A percentile compares a stretch with the other conserved stretches of the same genome.
Conservation (phyloP, 2,113 vertebrate species). For the Camelus bactrianus region DNA sequence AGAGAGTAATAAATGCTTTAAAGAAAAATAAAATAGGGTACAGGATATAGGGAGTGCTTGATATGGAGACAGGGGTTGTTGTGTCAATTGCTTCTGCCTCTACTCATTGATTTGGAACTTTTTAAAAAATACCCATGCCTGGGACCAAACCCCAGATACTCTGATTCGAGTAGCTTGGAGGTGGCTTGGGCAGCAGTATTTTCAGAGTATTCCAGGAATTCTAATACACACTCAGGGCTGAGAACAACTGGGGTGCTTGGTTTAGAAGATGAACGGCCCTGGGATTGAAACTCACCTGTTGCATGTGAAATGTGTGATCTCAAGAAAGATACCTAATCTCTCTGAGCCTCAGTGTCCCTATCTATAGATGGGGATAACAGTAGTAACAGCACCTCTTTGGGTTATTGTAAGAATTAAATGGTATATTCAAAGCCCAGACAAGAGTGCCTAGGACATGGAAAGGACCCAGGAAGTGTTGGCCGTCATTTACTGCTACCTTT, state of each 20-base stretch:
- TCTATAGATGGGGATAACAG: background rate
- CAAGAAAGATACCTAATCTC: slow-evolving; percentile 9
- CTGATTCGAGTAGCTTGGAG: background rate
- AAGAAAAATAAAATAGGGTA: slow-evolving; percentile 12
- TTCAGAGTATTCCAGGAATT: background rate
- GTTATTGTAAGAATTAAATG: background rate
- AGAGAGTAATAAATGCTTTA: background rate
- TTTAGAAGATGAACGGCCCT: background rate
- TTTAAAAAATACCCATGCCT: background rate
- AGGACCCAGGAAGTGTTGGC: background rate
- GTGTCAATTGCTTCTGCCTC: background rate
- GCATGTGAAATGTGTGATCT: background rate
- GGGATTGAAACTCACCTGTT: background rate
- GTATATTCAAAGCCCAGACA: background rate
- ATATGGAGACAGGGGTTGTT: background rate
- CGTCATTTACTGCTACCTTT: background rate
- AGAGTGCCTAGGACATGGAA: background rate
- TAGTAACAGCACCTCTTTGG: background rate
- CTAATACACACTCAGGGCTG: background rate
- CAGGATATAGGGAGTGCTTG: background rate
- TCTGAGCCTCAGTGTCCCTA: background rate
- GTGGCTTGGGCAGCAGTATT: background rate
- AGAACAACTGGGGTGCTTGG: background rate
- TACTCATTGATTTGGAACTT: background rate
- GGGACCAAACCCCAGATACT: background rate